phyloP scores from a whole-genome alignment of 2,888 invertebrate species.

The Agrochola lota region DNA sequence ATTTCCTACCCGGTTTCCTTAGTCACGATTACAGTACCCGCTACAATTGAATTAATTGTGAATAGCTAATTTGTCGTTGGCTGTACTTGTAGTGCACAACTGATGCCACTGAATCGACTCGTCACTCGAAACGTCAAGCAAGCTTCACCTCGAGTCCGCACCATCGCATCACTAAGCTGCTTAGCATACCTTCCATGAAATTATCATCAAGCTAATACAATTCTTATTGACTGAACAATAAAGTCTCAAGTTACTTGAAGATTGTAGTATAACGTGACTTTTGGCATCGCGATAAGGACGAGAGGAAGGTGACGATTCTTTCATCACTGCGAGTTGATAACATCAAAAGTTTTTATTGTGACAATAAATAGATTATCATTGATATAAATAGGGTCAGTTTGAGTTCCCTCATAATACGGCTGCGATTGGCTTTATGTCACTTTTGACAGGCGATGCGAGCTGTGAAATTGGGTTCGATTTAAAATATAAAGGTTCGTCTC shows the following conservation, averaged over 20 bases:
- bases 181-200: slow-evolving; percentile 81
- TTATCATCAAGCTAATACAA: slow-evolving; percentile 64
- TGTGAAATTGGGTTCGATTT: slow-evolving; percentile 90
- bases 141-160: slow-evolving; percentile 82
- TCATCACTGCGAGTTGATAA: slow-evolving; percentile 87
- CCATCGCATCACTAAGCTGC: slow-evolving; percentile 86
- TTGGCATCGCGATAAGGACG: slow-evolving; percentile 87
- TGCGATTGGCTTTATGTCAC: slow-evolving; percentile 89
- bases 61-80: slow-evolving; percentile 62
- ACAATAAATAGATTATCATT: slow-evolving; percentile 90
- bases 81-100: slow-evolving; percentile 73
- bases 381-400: slow-evolving; percentile 89
- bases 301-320: slow-evolving; percentile 88
- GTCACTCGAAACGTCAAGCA: slow-evolving; percentile 84
- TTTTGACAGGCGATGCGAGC: slow-evolving; percentile 89
- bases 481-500: slow-evolving; percentile 87
- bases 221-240: slow-evolving; percentile 58
- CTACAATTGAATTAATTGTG: slow-evolving; percentile 47
- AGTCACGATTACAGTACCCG: slow-evolving; percentile 33
- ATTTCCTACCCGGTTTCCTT: slow-evolving; percentile 39
- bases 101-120: slow-evolving; percentile 78
- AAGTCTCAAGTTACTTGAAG: slow-evolving; percentile 40
- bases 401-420: slow-evolving; percentile 86
- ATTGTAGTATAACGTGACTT: slow-evolving; percentile 79
- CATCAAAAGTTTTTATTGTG: slow-evolving; percentile 89